These are phyloP conservation scores for Chlorodrepanis virens DNA, from an alignment of 2,113 vertebrate species.

Conservation along the genomic window DNA sequence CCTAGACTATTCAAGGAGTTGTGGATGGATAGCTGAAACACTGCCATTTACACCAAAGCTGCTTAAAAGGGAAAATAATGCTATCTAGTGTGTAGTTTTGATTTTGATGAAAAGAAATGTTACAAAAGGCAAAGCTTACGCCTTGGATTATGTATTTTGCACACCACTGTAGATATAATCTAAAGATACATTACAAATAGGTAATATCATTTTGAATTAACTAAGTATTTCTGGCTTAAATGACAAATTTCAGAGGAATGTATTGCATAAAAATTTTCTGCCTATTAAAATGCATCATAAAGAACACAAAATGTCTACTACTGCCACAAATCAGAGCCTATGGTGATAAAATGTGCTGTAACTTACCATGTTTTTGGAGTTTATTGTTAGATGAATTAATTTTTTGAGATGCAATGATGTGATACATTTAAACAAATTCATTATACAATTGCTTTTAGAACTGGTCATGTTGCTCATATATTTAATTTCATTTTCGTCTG, in stretches of 20 bases:
- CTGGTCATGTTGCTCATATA: neutral
- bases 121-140: neutral
- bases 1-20: neutral
- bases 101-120: neutral
- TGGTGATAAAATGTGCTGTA: neutral
- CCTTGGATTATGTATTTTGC: neutral
- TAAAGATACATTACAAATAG: neutral
- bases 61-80: neutral
- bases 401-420: neutral
- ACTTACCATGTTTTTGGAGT: neutral
- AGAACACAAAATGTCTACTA: neutral
- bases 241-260: neutral
- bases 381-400: neutral
- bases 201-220: neutral
- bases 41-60: neutral
- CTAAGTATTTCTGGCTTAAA: neutral
- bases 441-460: neutral
- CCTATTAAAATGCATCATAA: neutral
- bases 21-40: neutral
- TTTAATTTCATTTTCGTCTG: neutral
- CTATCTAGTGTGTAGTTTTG: neutral
- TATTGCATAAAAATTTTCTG: neutral
- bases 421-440: constrained; percentile 3
- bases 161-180: neutral
- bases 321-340: neutral